Percentiles rank a stretch among this genome's conserved stretches.
Evolutionary conservation across 2,113 vertebrate species (phyloP).

Genomic region (Aptenodytes forsteri): DNA sequence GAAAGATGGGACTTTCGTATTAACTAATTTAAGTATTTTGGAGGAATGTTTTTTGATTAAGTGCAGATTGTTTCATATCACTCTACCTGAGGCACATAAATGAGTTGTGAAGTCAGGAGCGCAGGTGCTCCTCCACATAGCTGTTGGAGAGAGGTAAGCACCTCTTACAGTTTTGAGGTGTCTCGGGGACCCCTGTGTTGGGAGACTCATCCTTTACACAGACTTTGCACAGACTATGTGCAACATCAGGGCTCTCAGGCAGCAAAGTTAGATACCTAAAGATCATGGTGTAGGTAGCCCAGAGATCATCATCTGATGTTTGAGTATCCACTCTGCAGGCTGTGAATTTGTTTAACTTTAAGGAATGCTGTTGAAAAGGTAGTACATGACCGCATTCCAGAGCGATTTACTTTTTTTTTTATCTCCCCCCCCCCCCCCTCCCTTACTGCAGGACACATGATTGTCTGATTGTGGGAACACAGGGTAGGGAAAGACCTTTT

Average conservation of each 20-base stretch:
- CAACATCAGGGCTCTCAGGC: background rate
- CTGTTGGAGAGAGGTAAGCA: background rate
- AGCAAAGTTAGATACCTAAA: accelerated
- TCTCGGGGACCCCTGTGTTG: background rate
- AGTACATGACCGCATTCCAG: background rate
- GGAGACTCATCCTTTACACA: background rate
- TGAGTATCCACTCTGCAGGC: background rate
- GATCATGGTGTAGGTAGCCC: background rate
- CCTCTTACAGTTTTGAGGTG: accelerated
- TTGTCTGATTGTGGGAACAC: background rate
- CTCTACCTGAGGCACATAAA: background rate
- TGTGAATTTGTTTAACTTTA: background rate
- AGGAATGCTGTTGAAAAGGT: background rate
- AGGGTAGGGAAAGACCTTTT: background rate
- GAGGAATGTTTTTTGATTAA: background rate
- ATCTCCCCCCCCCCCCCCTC: too few species aligned
- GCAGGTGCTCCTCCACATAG: background rate
- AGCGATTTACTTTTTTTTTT: background rate
- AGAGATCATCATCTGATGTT: background rate
- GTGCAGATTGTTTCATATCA: background rate
- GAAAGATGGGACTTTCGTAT: background rate
- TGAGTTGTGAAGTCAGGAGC: background rate
- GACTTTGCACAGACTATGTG: accelerated
- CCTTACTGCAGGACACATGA: background rate
- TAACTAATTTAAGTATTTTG: background rate